Evolutionary conservation across 2,888 invertebrate species (phyloP), one percentile per base, ranked within the genome.

Genomic region (Aspidapion aeneum): DNA sequence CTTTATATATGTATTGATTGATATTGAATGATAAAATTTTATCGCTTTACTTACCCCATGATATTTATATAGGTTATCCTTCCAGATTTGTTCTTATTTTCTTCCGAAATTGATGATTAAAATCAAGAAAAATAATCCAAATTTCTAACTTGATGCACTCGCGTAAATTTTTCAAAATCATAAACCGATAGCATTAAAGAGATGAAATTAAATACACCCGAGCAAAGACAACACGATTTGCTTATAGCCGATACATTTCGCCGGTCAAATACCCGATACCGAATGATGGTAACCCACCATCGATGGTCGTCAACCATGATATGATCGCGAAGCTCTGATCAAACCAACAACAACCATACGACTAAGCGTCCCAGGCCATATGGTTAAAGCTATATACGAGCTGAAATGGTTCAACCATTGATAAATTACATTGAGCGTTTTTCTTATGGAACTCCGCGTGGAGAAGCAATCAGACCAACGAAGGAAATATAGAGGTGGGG

Each of bases 331-430:
- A 54, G 20, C 58, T 55, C 61, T 55, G 54, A 49, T 57, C 22
- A 57, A n/a, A 57, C 57, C 20, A 20, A 21, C 57, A 22, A 20
- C 57, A 57, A 54, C 66, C 50, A 51, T 57, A 21, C 57, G 52
- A 66, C 66, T 66, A 66, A 64, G 62, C 58, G 61, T 60, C 55
- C 22, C 21, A 57, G 56, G 55, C 57, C 66, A 66, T 64, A 66
- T 66, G 66, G 64, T 66, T 62, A 58, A 63, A 58, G 48, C 66
- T 66, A 66, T 66, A 66, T 66, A 66, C 66, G 62, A 55, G 35
- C 35, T 35, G n/a, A 35, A 35, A 35, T 35, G 35, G 35, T 35
- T 3, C 35, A 35, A 35, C 35, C 35, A 35, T 35, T 12, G 35
- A 12, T 35, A 12, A 35, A 35, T 7, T 7, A 7, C 3, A 7